Percentiles rank a stretch among this genome's conserved stretches.
Evolutionary conservation across 1,140 invertebrate genomes (phyloP).

Genomic region (fruit fly (Drosophila melanogaster)): Release_6_plus_ISO1_MT NT_033779.5:11322501-11323000

Average conservation of each 20-base stretch:
- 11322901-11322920: conserved; percentile 31
- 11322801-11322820: conserved; percentile 71
- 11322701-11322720: conserved; percentile 81
- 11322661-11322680: conserved; percentile 66
- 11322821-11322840: conserved; percentile 50
- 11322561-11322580: conserved; percentile 40
- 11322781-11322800: conserved; percentile 30
- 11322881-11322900: conserved; percentile 18
- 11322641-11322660: conserved; percentile 22
- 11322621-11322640: conserved; percentile 79
- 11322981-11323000: conserved; percentile 8
- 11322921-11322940: conserved; percentile 4
- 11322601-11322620: conserved; percentile 82
- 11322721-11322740: conserved; percentile 81
- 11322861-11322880: conserved; percentile 64
- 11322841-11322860: conserved; percentile 66
- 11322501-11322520: conserved; percentile 43
- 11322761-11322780: background rate
- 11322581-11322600: conserved; percentile 72
- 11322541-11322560: conserved; percentile 35
- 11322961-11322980: conserved; percentile 10
- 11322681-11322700: conserved; percentile 55
- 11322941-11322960: background rate
- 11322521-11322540: conserved; percentile 41
- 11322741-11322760: conserved; percentile 82